phyloP scores from a whole-genome alignment of 1,140 invertebrate species.

The Cecropterus lyciades region DNA sequence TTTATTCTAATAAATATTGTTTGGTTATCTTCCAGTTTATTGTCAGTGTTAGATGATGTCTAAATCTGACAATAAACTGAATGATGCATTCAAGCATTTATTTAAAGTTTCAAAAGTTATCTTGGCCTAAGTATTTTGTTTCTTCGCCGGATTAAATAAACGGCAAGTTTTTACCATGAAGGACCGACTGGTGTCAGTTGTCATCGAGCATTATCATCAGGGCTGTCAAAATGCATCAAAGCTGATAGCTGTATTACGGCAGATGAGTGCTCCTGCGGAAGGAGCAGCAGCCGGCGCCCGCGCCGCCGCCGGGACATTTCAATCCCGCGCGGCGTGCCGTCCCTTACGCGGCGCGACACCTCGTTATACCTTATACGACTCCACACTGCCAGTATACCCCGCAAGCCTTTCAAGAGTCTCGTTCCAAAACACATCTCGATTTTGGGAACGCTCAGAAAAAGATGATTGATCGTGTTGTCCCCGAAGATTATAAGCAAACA shows the following conservation, averaged over 20 bases:
- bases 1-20: no score
- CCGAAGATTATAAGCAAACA: not conserved
- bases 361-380: conserved; percentile 39
- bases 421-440: conserved; percentile 11
- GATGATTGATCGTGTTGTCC: conserved; percentile 9
- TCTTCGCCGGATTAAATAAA: not conserved
- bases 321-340: conserved; percentile 28
- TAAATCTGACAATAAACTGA: no score
- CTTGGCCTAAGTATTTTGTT: not conserved
- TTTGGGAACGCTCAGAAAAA: conserved; percentile 16
- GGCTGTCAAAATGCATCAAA: conserved; percentile 10
- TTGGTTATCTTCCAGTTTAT: no score
- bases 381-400: conserved; percentile 13
- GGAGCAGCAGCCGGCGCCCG: conserved; percentile 8
- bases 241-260: conserved; percentile 8
- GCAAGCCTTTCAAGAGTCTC: not conserved
- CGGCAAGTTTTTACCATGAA: not conserved
- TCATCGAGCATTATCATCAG: conserved; percentile 4
- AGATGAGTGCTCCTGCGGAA: conserved; percentile 18
- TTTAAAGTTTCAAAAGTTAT: not conserved
- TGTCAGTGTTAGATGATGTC: no score
- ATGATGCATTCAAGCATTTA: not conserved
- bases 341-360: conserved; percentile 38
- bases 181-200: not conserved
- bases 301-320: conserved; percentile 19